Base-by-base conservation (phyloP, 2,113 vertebrate genomes). In the Chaenocephalus aceratus region DNA sequence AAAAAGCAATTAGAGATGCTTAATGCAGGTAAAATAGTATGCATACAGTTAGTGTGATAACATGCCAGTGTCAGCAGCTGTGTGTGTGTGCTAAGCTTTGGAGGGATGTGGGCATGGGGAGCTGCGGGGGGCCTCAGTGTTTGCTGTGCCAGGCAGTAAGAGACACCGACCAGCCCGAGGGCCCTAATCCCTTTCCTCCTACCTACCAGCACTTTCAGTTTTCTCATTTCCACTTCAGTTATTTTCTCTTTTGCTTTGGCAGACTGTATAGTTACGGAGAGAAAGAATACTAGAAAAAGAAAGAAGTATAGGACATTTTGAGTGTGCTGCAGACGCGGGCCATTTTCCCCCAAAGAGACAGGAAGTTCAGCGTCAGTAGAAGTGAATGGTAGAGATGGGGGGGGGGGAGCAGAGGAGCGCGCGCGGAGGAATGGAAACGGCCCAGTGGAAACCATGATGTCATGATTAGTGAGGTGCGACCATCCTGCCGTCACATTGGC, bases 381-480 rank as follows among this genome's bases (percentile, higher is more conserved):
- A 72, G 72, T 45, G 49, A 82, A 86, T 62, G 52, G 57, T 41
- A 67, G 80, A 82, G 80, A 85, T 53, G 84, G 66, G 72, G 67
- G 52, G 85, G 66, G 72, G 67, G 49, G 85, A 59, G 73, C 36
- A 60, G 56, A 74, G 74, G 61, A 74, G 60, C 73, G 76, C 69
- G 76, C 16, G 80, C 76, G 83, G 54, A 66, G 77, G 54, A 79
- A 85, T 80, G 86, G 83, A 80, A 81, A 80, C 26, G 56, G 76
- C 82, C 73, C 84, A 88, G 84, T 91, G 92, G 87, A 93, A 92
- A 93, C 65, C 85, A 89, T 93, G 92, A 94, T 92, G 91, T 93
- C 92, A 93, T 91, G 85, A 91, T 92, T 86, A 91, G 89, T 84
- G 90, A 93, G 86, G 90, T 93, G 91, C 80, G 48, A 91, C 91